Evolutionary conservation across 1,140 invertebrate species (phyloP).

Genomic region (Oryctes rhinoceros): DNA sequence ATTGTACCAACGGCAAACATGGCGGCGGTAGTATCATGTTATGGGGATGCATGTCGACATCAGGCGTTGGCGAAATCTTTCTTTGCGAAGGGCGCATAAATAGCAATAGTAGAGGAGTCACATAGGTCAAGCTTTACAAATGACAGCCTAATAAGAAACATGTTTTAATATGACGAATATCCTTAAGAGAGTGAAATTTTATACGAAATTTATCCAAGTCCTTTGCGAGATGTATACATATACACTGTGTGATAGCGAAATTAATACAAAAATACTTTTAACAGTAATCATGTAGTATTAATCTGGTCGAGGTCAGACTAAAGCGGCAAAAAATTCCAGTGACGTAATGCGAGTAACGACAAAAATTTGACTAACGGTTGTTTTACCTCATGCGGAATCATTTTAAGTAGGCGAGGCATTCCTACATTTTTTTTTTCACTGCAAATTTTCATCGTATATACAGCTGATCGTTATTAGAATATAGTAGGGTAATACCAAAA

Average conservation of each 20-base stretch:
- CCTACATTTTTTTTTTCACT: not conserved
- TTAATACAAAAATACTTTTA: not conserved
- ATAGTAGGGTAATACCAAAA: not conserved
- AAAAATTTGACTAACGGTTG: slow-evolving; percentile 27
- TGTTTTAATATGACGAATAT: no score
- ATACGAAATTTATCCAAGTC: no score
- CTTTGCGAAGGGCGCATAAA: no score
- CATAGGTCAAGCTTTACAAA: no score
- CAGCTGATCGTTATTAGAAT: not conserved
- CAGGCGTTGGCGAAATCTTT: no score
- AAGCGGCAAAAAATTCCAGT: not conserved
- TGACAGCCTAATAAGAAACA: no score
- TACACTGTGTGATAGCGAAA: not conserved
- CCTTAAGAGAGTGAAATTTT: no score
- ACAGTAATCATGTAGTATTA: not conserved
- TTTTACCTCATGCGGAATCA: slow-evolving; percentile 22
- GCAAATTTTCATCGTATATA: not conserved
- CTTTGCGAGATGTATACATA: no score
- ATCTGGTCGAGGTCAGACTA: not conserved
- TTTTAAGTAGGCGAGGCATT: slow-evolving; percentile 16
- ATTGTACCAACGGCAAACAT: no score
- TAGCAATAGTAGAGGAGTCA: no score
- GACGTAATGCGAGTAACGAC: not conserved
- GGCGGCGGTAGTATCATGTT: no score
- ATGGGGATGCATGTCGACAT: no score